A percentile compares a stretch with the other conserved stretches of the same genome.
phyloP scores from a whole-genome alignment of 2,797 vertebrate species.

The Moxostoma hubbsi region DNA sequence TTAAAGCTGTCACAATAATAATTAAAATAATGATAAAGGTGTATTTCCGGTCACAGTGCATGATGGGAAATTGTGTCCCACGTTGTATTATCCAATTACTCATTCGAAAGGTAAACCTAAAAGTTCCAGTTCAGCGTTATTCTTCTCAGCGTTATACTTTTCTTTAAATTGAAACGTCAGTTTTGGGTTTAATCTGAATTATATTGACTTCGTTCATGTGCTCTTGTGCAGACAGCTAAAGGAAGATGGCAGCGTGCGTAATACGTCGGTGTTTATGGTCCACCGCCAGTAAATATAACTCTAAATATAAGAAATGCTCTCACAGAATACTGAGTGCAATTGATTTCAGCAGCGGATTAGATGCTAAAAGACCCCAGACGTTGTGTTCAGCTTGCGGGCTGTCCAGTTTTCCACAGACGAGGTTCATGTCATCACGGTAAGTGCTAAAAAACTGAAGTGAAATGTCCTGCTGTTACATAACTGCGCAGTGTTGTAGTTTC shows the following conservation, averaged over 20 bases:
- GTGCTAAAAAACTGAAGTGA: constrained; percentile 43
- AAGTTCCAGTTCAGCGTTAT: neutral
- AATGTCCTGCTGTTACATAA: constrained; percentile 11
- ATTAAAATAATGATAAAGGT: neutral
- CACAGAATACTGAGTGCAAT: constrained; percentile 68
- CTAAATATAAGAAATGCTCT: constrained; percentile 60
- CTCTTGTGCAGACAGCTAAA: constrained; percentile 34
- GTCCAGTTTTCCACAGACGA: constrained; percentile 64
- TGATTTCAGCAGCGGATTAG: constrained; percentile 64
- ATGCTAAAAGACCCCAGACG: constrained; percentile 62
- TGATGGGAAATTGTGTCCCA: constrained; percentile 13
- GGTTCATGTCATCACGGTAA: constrained; percentile 83
- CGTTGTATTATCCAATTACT: neutral
- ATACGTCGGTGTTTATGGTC: constrained; percentile 75
- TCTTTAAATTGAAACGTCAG: neutral
- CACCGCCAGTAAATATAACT: constrained; percentile 73
- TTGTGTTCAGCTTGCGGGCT: constrained; percentile 71
- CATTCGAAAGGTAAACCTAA: neutral
- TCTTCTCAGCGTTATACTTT: neutral
- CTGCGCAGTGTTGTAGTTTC: neutral
- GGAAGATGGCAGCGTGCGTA: constrained; percentile 81
- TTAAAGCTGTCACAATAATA: neutral
- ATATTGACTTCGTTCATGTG: neutral
- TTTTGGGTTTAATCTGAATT: neutral
- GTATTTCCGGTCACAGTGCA: constrained; percentile 18